phyloP scores from a whole-genome alignment of 1,140 invertebrate genomes.

The Polypedilum vanderplanki region DNA sequence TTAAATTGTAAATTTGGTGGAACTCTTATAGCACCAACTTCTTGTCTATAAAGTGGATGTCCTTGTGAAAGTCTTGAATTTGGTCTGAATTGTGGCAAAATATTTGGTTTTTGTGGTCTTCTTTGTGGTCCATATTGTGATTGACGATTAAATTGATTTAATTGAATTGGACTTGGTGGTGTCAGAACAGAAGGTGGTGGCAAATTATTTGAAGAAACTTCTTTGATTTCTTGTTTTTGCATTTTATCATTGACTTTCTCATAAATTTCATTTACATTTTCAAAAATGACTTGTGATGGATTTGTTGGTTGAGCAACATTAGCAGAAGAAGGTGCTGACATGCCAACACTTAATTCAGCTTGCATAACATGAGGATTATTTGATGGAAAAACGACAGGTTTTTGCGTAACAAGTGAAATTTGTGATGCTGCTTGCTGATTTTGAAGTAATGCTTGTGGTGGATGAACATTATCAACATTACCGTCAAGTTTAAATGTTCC shows the following conservation, averaged over 20 bases:
- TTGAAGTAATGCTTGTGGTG: slow-evolving; percentile 33
- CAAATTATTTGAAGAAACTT: slow-evolving; percentile 30
- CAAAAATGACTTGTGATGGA: slow-evolving; percentile 4
- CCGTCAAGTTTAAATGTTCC: slow-evolving; percentile 33
- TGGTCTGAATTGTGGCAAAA: slow-evolving; percentile 62
- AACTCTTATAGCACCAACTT: slow-evolving; percentile 41
- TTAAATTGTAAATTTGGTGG: slow-evolving; percentile 37
- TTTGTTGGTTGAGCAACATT: neutral
- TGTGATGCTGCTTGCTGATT: slow-evolving; percentile 38
- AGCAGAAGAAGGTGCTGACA: neutral
- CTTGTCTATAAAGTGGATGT: slow-evolving; percentile 44
- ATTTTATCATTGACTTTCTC: slow-evolving; percentile 40
- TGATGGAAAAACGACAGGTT: slow-evolving; percentile 15
- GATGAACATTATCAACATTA: slow-evolving; percentile 36
- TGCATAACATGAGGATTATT: neutral
- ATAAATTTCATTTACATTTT: slow-evolving; percentile 36
- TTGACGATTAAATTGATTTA: slow-evolving; percentile 34
- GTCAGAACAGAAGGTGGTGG: neutral
- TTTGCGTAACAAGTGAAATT: slow-evolving; percentile 35
- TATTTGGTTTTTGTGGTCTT: slow-evolving; percentile 46
- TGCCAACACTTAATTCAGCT: neutral
- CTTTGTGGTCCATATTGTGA: slow-evolving; percentile 39
- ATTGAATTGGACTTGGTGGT: slow-evolving; percentile 36
- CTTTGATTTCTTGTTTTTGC: slow-evolving; percentile 30
- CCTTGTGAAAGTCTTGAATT: slow-evolving; percentile 54